phyloP scores from a whole-genome alignment of 2,797 vertebrate genomes.

The Dallia pectoralis region DNA sequence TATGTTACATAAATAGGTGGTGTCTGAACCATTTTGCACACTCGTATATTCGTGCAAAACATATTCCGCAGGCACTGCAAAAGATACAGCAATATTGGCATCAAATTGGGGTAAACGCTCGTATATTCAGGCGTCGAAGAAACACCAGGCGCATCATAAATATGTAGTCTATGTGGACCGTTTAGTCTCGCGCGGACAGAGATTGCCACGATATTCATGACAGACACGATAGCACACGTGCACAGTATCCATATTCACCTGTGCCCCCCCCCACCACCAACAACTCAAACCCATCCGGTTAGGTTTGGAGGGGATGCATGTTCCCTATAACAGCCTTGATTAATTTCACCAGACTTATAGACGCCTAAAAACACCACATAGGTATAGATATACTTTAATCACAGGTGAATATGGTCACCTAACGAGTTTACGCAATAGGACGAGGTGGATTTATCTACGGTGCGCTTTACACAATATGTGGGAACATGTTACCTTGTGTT shows the following conservation, averaged over 20 bases:
- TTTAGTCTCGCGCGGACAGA: too few relatives aligned
- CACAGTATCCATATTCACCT: conserved; percentile 7
- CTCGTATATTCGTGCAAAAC: neutral
- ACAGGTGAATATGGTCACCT: neutral
- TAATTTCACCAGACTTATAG: neutral
- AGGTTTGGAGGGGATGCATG: neutral
- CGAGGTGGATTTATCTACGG: neutral
- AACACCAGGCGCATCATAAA: neutral
- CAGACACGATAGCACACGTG: neutral
- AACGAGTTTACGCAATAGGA: neutral
- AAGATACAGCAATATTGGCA: neutral
- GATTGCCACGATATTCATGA: too few relatives aligned
- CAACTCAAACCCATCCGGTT: neutral
- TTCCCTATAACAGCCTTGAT: neutral
- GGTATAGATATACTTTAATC: neutral
- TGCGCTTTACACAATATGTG: conserved; percentile 49
- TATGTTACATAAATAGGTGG: neutral
- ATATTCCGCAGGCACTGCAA: neutral
- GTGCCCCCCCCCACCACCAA: neutral
- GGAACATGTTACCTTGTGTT: conserved; percentile 37
- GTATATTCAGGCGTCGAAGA: neutral
- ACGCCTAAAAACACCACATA: too few relatives aligned
- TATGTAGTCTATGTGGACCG: neutral
- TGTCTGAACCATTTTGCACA: neutral
- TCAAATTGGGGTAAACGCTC: neutral